Base-by-base conservation (phyloP, 2,113 vertebrate species). In the Laterallus jamaicensis region DNA sequence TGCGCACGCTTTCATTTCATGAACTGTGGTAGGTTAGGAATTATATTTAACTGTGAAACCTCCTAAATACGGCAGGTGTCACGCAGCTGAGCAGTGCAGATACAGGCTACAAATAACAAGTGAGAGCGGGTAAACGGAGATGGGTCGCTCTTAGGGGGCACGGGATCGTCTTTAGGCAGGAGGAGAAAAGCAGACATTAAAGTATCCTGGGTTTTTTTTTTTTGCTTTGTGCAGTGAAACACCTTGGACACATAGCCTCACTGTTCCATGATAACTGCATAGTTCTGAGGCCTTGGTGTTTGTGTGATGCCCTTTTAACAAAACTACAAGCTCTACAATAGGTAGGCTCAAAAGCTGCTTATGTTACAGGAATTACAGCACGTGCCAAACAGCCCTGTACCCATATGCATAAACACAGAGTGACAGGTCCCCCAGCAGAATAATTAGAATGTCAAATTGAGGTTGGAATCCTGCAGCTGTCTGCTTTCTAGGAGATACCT, bases 21-120 rank as follows among this genome's bases (percentile, higher is more conserved):
- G 32, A 77, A 22, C 81, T 78, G 64, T 58, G 83, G 88, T 94
- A 81, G n/a, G n/a, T 62, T 88, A 59, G 74, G 64, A 60, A 40
- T 88, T 97, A 93, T 95, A 95, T 97, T 95, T 96, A 95, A 74
- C 82, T 90, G 58, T 95, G 97, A 96, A 96, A 96, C 92, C 90
- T 91, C 42, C 70, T 73, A 49, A 69, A 18, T 0, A 0, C 44
- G 50, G 73, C 94, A 97, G 95, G 86, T 97, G 96, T 63, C 88
- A 75, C 0, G 0, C 84, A 86, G 92, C 73, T 93, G 91, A 92
- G 71, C 67, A 86, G 9, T 39, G 32, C 74, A 81, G 63, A 76
- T 66, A 29, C 35, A 71, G 60, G 29, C 73, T 54, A 28, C 31
- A 66, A 90, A 50, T 35, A 10, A 35, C n/a, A 69, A 44, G 21